Evolutionary conservation across 2,888 invertebrate genomes (phyloP).

Genomic region (Rhagonycha lutea): DNA sequence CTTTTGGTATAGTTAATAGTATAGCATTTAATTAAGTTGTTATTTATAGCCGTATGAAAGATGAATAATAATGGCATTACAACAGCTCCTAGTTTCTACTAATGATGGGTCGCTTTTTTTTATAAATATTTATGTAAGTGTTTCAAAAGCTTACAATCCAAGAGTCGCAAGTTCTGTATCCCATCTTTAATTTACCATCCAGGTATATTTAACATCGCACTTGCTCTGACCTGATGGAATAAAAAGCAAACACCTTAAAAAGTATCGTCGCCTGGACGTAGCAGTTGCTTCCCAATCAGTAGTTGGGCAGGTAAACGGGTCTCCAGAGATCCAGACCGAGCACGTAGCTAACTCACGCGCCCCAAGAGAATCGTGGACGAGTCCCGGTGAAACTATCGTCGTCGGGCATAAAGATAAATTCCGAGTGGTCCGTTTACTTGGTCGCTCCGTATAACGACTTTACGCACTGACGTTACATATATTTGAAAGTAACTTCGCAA

Average conservation of each 20-base stretch:
- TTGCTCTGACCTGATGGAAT: neutral
- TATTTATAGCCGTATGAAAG: neutral
- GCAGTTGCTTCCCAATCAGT: conserved; percentile 53
- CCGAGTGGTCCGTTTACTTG: conserved; percentile 37
- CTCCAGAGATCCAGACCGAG: conserved; percentile 48
- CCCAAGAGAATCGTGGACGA: conserved; percentile 46
- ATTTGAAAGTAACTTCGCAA: conserved; percentile 34
- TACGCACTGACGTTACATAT: conserved; percentile 47
- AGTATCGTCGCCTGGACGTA: conserved; percentile 30
- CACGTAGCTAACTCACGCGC: conserved; percentile 56
- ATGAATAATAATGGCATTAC: conserved; percentile 1
- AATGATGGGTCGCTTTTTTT: neutral
- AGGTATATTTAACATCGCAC: neutral
- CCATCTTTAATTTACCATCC: neutral
- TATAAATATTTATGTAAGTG: neutral
- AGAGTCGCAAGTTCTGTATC: neutral
- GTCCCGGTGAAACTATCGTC: conserved; percentile 45
- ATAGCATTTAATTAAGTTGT: neutral
- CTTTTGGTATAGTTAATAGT: neutral
- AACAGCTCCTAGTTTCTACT: neutral
- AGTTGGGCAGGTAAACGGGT: conserved; percentile 56
- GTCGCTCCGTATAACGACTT: conserved; percentile 45
- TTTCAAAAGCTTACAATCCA: neutral
- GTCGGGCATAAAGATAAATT: conserved; percentile 52
- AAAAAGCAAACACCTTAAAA: conserved; percentile 10